Evolutionary conservation across 2,113 vertebrate genomes (phyloP).

Genomic region (Zosterops japonicus): DNA sequence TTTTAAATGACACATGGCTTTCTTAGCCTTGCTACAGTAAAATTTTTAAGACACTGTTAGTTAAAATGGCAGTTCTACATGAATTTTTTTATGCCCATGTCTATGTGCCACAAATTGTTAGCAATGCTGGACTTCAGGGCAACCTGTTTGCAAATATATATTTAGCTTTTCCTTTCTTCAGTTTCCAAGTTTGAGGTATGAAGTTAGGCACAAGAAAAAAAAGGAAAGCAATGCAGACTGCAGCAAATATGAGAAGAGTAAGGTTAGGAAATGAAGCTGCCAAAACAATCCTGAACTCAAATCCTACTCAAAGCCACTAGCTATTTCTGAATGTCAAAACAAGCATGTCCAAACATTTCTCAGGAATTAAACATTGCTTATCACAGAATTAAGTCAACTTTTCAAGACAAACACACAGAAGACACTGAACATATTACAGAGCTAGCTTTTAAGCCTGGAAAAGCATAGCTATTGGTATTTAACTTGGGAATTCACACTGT

Average conservation of each 20-base stretch:
- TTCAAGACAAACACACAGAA: conserved; percentile 3
- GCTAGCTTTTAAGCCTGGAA: background rate
- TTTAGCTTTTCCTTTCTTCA: conserved; percentile 18
- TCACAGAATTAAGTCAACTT: background rate
- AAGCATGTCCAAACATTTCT: background rate
- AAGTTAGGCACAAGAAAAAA: conserved; percentile 19
- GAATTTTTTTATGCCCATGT: background rate
- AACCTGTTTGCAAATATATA: background rate
- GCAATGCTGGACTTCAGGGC: background rate
- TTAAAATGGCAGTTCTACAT: background rate
- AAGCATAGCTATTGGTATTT: background rate
- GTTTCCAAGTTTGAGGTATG: conserved; percentile 5
- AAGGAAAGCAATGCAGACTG: conserved; percentile 23
- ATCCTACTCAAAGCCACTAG: background rate
- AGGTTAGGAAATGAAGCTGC: conserved; percentile 29
- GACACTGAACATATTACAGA: background rate
- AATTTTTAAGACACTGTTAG: background rate
- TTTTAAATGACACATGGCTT: background rate
- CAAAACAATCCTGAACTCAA: conserved; percentile 15
- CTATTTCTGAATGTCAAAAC: conserved; percentile 11
- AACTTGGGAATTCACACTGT: background rate
- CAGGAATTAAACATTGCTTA: background rate
- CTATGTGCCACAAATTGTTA: background rate
- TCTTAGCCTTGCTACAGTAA: background rate
- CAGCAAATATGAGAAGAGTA: background rate